Evolutionary conservation across 1,140 invertebrate species (phyloP).

Genomic region (Aphelenchoides besseyi): DNA sequence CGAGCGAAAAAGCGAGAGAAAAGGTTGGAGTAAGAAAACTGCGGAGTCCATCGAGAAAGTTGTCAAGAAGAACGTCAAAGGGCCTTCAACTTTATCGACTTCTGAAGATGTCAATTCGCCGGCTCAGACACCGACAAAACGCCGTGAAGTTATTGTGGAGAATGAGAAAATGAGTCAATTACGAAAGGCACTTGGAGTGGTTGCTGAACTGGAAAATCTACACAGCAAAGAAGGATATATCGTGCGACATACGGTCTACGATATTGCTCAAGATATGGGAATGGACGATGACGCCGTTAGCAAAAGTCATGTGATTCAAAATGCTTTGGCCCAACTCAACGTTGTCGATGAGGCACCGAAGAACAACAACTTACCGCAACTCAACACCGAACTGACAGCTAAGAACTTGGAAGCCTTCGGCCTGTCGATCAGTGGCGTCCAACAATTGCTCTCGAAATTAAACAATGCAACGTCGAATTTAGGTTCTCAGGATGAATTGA

Average conservation of each 20-base stretch:
- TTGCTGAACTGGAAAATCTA: not conserved
- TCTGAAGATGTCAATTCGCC: not conserved
- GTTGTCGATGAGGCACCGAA: not conserved
- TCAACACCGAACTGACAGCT: not conserved
- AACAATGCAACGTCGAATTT: not conserved
- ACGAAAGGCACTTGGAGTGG: conserved; percentile 11
- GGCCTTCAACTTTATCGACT: not conserved
- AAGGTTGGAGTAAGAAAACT: conserved; percentile 3
- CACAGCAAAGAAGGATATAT: conserved; percentile 2
- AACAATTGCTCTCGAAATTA: not conserved
- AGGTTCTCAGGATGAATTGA: not conserved
- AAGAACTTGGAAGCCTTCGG: not conserved
- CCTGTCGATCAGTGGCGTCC: not conserved
- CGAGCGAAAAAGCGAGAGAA: not conserved
- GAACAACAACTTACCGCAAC: no score
- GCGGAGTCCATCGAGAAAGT: not conserved
- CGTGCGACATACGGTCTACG: not conserved
- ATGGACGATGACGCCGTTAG: not conserved
- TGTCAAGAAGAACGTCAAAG: not conserved
- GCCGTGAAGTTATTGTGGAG: not conserved
- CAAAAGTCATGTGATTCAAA: not conserved
- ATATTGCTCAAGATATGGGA: conserved; percentile 12
- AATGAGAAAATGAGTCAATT: not conserved
- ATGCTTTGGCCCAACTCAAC: not conserved
- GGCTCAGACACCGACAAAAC: not conserved